Evolutionary conservation across 1,140 invertebrate genomes (phyloP).

Genomic region (Vanessa tameamea): DNA sequence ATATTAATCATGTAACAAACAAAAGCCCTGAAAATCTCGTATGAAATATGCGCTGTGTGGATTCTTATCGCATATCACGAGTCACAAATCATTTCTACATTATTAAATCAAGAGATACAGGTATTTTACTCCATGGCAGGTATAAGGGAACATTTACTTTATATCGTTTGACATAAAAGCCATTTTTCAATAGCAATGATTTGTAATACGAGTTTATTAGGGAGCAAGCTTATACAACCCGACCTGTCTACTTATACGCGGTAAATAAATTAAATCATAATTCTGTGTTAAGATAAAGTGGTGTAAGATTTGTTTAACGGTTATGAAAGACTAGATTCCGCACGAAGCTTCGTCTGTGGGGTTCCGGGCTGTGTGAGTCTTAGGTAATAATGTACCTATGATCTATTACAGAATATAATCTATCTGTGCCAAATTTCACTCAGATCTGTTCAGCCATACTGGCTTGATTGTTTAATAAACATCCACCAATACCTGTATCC

Average conservation of each 20-base stretch:
- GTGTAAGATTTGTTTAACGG: not conserved
- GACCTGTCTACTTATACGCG: not conserved
- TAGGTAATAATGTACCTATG: no score
- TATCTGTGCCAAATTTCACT: no score
- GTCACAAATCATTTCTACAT: constrained; percentile 39
- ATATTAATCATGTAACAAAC: not conserved
- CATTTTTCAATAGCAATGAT: not conserved
- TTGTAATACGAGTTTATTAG: constrained; percentile 17
- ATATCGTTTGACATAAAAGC: not conserved
- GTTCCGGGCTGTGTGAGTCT: no score
- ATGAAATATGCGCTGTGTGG: constrained; percentile 29
- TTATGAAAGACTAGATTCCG: not conserved
- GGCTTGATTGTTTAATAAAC: no score
- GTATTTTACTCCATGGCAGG: not conserved
- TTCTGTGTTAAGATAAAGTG: not conserved
- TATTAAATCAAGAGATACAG: constrained; percentile 37
- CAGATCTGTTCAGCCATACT: no score
- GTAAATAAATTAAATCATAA: constrained; percentile 10
- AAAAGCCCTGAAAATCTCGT: constrained; percentile 1
- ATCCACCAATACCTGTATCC: no score
- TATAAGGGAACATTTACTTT: constrained; percentile 1
- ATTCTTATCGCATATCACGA: constrained; percentile 31
- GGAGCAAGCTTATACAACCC: constrained; percentile 2
- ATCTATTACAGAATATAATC: no score
- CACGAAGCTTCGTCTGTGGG: no score